Percentiles rank a stretch among this genome's conserved stretches.
Evolutionary conservation across 2,888 invertebrate species (phyloP).

Genomic region (Altica lythri): DNA sequence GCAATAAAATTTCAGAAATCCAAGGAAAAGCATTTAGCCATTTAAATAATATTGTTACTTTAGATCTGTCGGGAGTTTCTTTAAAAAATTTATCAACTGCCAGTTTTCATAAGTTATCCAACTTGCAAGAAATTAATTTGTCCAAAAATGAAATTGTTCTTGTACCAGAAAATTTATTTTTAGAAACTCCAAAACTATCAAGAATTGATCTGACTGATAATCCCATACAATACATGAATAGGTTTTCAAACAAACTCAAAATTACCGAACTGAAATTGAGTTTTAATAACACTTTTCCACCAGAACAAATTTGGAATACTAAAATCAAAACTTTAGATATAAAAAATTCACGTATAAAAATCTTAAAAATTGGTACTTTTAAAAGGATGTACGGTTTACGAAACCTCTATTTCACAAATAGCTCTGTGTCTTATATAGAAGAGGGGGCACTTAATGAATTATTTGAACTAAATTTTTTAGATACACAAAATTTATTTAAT

Average conservation of each 20-base stretch:
- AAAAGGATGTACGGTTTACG: conserved; percentile 19
- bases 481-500: conserved; percentile 15
- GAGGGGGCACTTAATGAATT: conserved; percentile 9
- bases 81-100: conserved; percentile 2
- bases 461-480: conserved; percentile 17
- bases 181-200: background rate
- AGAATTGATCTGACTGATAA: conserved; percentile 6
- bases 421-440: conserved; percentile 16
- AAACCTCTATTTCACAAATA: conserved; percentile 7
- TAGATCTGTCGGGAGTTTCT: conserved; percentile 9
- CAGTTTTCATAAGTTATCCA: conserved; percentile 7
- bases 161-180: conserved; percentile 3
- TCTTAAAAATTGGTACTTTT: conserved; percentile 9
- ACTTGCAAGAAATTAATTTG: conserved; percentile 3
- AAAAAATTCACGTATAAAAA: conserved; percentile 4
- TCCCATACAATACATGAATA: conserved; percentile 3
- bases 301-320: conserved; percentile 8
- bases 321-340: conserved; percentile 10
- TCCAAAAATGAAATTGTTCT: conserved; percentile 5
- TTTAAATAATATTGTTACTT: background rate
- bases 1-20: background rate
- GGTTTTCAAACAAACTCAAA: conserved; percentile 13
- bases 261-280: conserved; percentile 1
- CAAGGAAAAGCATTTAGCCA: conserved; percentile 3
- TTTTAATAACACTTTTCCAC: conserved; percentile 1